Evolutionary conservation across 2,797 vertebrate genomes (phyloP).

Genomic region (Acanthurus lineatus): DNA sequence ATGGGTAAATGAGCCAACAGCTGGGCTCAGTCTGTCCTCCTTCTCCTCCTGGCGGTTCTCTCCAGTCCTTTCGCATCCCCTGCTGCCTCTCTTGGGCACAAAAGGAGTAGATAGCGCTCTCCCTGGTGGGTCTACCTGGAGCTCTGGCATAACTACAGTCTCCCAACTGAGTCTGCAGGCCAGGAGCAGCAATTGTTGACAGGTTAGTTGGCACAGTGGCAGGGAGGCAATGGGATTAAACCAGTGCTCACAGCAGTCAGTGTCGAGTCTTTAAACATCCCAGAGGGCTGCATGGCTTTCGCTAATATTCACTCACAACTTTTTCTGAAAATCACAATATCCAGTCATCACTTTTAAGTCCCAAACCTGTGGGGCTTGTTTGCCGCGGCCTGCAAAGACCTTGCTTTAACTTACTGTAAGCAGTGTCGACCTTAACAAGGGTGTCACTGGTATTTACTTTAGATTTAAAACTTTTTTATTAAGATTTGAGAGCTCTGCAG

Average conservation of each 20-base stretch:
- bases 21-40: conserved; percentile 62
- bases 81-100: conserved; percentile 47
- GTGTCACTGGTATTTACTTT: conserved; percentile 20
- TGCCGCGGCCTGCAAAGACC: conserved; percentile 5
- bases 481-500: neutral
- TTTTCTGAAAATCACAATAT: conserved; percentile 15
- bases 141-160: conserved; percentile 59
- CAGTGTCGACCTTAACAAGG: conserved; percentile 11
- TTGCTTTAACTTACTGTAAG: conserved; percentile 25
- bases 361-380: conserved; percentile 11
- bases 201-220: conserved; percentile 52
- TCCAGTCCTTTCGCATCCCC: conserved; percentile 13
- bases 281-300: conserved; percentile 40
- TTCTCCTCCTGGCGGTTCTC: conserved; percentile 36
- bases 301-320: conserved; percentile 37
- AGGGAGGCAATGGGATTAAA: conserved; percentile 57
- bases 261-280: conserved; percentile 47
- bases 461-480: conserved; percentile 20
- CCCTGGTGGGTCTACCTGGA: conserved; percentile 62
- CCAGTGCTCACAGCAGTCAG: conserved; percentile 36
- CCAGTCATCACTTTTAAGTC: conserved; percentile 21
- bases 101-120: conserved; percentile 53
- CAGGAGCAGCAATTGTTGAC: conserved; percentile 54
- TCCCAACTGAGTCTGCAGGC: conserved; percentile 38
- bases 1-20: conserved; percentile 79